phyloP scores from a whole-genome alignment of 2,888 invertebrate species.

The Sarcophaga rosellei region DNA sequence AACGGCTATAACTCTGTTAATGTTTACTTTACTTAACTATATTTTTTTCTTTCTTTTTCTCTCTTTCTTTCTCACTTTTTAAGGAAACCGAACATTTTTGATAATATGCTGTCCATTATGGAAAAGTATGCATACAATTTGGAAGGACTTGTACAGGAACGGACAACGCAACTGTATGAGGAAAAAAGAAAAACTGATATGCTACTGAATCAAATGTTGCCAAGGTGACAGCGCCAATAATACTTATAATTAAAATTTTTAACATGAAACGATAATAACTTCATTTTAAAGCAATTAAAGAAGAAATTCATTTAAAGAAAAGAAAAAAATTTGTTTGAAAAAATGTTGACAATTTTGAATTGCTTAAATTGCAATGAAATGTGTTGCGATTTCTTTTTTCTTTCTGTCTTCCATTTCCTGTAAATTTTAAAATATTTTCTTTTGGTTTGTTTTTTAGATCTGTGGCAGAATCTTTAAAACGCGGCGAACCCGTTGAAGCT shows the following conservation, averaged over 20 bases:
- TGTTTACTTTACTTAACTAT: neutral
- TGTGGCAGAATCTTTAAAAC: slow-evolving; percentile 90
- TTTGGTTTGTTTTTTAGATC: slow-evolving; percentile 82
- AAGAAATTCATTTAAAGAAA: neutral
- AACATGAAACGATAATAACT: too few relatives aligned
- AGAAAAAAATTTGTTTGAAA: too few relatives aligned
- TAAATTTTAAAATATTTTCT: neutral
- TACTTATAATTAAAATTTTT: too few relatives aligned
- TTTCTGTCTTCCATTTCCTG: neutral
- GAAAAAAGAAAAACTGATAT: slow-evolving; percentile 94
- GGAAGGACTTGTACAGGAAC: slow-evolving; percentile 90
- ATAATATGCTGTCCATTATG: slow-evolving; percentile 95
- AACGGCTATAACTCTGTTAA: too few relatives aligned
- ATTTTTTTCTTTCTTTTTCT: neutral
- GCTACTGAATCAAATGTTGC: slow-evolving; percentile 91
- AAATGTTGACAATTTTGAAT: too few relatives aligned
- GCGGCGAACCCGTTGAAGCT: slow-evolving; percentile 89
- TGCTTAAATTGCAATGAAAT: too few relatives aligned
- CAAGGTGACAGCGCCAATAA: slow-evolving; percentile 83
- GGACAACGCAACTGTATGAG: slow-evolving; percentile 89
- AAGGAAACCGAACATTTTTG: slow-evolving; percentile 92
- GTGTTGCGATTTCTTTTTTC: too few relatives aligned
- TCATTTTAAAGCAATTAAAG: neutral
- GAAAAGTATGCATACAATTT: slow-evolving; percentile 94
- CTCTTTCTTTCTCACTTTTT: slow-evolving; percentile 15